Conservation (phyloP, 2,797 vertebrate species). For the Eidolon dupreanum region DNA sequence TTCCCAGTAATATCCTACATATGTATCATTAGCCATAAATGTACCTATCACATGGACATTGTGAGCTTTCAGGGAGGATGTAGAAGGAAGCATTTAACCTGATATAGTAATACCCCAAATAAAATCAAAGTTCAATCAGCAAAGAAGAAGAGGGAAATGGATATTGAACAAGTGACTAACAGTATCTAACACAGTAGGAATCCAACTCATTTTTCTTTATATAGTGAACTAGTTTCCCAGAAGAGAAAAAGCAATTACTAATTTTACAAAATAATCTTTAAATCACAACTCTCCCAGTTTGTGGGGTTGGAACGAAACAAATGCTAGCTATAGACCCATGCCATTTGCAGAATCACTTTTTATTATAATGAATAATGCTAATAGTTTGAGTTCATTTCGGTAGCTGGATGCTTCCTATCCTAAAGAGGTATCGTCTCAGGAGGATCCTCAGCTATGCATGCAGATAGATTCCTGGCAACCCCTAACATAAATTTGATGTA, state of each 20-base stretch:
- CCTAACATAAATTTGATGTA: neutral
- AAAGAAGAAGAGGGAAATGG: neutral
- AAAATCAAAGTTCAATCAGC: neutral
- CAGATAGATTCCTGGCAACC: constrained; percentile 6
- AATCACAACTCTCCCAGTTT: neutral
- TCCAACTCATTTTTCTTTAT: constrained; percentile 31
- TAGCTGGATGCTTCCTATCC: neutral
- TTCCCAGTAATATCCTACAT: neutral
- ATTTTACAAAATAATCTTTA: constrained; percentile 44
- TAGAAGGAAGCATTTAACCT: neutral
- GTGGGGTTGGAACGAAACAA: neutral
- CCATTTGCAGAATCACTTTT: constrained; percentile 2
- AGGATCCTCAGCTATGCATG: neutral
- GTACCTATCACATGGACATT: neutral
- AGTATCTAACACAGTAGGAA: neutral
- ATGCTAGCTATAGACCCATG: neutral
- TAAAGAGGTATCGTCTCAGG: constrained; percentile 17
- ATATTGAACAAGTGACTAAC: neutral
- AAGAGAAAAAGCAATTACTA: constrained; percentile 61
- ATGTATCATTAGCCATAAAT: neutral
- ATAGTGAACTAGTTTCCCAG: neutral
- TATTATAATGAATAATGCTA: constrained; percentile 31
- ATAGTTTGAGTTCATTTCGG: neutral
- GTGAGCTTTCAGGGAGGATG: neutral
- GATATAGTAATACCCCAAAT: neutral